These are phyloP conservation scores for Cheilosia impressa DNA, from an alignment of 2,888 invertebrate genomes.

Conservation along the genomic window DNA sequence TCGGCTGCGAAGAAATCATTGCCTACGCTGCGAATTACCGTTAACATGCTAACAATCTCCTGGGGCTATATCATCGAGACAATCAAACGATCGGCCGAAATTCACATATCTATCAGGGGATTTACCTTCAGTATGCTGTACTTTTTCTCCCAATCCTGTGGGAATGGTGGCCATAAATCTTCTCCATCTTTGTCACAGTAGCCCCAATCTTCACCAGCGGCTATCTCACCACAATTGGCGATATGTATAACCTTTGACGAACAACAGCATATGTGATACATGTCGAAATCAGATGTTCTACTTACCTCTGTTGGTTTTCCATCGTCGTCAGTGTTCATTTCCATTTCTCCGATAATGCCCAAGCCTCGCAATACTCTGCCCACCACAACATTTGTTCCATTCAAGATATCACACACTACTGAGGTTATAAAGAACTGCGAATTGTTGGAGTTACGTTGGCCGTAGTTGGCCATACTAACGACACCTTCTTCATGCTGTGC, in stretches of 20 bases:
- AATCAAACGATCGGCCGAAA: background rate
- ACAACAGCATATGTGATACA: background rate
- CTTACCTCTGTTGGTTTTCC: conserved; percentile 86
- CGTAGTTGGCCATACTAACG: conserved; percentile 92
- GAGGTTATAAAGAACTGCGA: conserved; percentile 97
- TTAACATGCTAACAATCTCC: conserved; percentile 85
- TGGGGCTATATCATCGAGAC: conserved; percentile 82
- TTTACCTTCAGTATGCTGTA: conserved; percentile 77
- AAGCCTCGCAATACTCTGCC: conserved; percentile 92
- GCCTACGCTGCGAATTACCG: conserved; percentile 88
- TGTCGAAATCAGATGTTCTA: background rate
- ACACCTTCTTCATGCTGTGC: conserved; percentile 86
- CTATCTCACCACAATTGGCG: conserved; percentile 89
- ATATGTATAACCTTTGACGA: conserved; percentile 87
- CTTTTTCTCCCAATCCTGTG: conserved; percentile 88
- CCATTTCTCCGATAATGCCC: conserved; percentile 89
- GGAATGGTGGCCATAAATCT: conserved; percentile 89
- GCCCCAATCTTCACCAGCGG: conserved; percentile 86
- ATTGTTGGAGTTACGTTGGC: conserved; percentile 91
- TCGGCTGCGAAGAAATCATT: conserved; percentile 87
- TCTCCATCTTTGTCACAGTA: conserved; percentile 89
- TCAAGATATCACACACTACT: conserved; percentile 89
- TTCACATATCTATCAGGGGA: background rate
- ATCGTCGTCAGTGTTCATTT: conserved; percentile 85
- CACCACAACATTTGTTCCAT: conserved; percentile 92